These are phyloP conservation scores for Stomorhina lunata DNA, from an alignment of 2,888 invertebrate genomes.

Conservation along the genomic window DNA sequence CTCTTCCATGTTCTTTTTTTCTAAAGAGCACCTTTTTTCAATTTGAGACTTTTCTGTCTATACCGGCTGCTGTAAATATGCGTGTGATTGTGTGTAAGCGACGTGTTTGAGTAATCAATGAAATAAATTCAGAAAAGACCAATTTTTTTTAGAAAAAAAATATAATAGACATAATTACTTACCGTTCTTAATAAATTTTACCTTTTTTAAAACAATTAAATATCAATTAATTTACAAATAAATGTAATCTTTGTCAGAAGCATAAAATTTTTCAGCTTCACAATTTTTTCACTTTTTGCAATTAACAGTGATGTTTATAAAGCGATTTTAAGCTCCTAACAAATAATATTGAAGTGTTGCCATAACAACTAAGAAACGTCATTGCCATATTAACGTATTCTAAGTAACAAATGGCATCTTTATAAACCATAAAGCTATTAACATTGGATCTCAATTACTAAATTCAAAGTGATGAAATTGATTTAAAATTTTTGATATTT, in stretches of 20 bases:
- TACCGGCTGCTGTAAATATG: constrained; percentile 34
- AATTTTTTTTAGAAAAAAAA: neutral
- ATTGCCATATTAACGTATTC: too few relatives aligned
- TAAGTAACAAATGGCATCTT: too few relatives aligned
- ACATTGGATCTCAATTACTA: too few relatives aligned
- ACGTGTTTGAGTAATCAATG: too few relatives aligned
- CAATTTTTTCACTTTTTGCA: too few relatives aligned
- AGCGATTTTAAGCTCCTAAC: too few relatives aligned
- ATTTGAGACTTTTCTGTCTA: neutral
- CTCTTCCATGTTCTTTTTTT: constrained; percentile 74
- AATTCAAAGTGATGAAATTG: too few relatives aligned
- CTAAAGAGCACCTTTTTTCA: neutral
- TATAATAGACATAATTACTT: neutral
- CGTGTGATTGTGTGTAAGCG: neutral
- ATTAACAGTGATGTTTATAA: too few relatives aligned
- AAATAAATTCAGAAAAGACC: neutral
- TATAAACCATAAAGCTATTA: too few relatives aligned
- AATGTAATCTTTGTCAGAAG: constrained; percentile 17
- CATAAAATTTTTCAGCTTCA: neutral
- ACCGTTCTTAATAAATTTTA: neutral
- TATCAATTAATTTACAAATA: neutral
- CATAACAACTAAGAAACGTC: too few relatives aligned
- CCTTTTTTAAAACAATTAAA: neutral
- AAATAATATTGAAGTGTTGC: too few relatives aligned
- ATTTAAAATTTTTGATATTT: too few relatives aligned